Base-by-base conservation (phyloP, 2,888 invertebrate genomes). In the Lomographa bimaculata region DNA sequence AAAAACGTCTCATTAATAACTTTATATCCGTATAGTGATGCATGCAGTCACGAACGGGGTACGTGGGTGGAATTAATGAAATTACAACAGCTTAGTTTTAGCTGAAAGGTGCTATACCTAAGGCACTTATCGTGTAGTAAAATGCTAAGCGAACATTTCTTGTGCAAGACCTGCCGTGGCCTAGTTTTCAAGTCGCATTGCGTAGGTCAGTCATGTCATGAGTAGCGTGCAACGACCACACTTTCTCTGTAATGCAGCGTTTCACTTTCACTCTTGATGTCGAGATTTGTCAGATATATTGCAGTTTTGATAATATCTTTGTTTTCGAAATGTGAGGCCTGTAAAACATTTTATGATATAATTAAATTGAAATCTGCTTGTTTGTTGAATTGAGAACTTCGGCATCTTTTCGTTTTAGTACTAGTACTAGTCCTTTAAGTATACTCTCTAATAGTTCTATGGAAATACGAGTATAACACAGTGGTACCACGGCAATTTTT, bases 191-290 rank as follows among this genome's bases (percentile, higher is more conserved):
- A 62, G 65, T 63, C 72, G 73, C 74, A 75, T 79, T 82, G 81
- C 81, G 84, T 83, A 81, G 83, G 84, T 82, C 82, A 83, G 77
- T 73, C 77, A 50, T 51, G 49, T 43, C 46, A 74, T 70, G 50
- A 55, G 60, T 60, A 45, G 55, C 68, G 60, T 58, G 61, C 57
- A 48, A 44, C 55, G 60, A 58, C 64, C 63, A 64, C 57, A 78
- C 84, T 85, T 85, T 85, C 84, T 71, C 79, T 57, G 55, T 63
- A 65, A 49, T 60, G 57, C 57, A 54, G 60, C 68, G 71, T 68
- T 81, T 78, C 68, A 77, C 83, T 83, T 83, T 81, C 77, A 71
- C 77, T 73, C 20, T 27, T n/a, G 43, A 57, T 54, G 66, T 63
- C 52, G 48, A 48, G 40, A 62, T 59, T 61, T 60, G 53, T 57